Base-by-base conservation (phyloP, 2,797 vertebrate species). In the Sebastes vulpes region DNA sequence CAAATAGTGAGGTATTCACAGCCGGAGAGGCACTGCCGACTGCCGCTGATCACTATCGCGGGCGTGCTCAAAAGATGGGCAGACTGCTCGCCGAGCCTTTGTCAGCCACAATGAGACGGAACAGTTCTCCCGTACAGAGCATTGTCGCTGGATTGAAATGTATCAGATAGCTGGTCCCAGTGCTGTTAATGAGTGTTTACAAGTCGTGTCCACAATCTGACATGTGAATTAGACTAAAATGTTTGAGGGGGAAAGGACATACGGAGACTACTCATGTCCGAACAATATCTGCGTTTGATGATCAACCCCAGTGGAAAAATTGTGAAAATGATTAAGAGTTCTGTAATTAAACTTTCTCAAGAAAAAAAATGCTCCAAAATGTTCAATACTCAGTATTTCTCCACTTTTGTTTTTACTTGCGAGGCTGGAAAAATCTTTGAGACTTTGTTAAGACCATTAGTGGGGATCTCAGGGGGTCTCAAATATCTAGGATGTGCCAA, bases 1-100 rank as follows among this genome's bases (percentile, higher is more conserved):
- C 91, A 93, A 94, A 94, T 84, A 91, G 82, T 85, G 81, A 86
- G 70, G 85, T 85, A 87, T 85, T 84, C 77, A 67, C 73, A 68
- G 70, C 10, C 35, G 0, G 42, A 72, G 68, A 68, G 70, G 54
- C 68, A 59, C 46, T 76, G 65, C 32, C 23, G 72, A 60, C 77
- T 65, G 59, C 79, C 1, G 48, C 83, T 77, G 86, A 88, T 90
- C 72, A 60, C 75, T 83, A 87, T 87, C 78, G 2, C 48, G 11
- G 60, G 7, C 10, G 1, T 52, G 3, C 73, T 84, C 59, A 83
- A 79, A 75, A 72, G 74, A 82, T 28, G 28, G 69, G 48, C 59
- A 28, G 20, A 25, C 70, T 75, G 75, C 84, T 81, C 6, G 10
- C 64, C 0, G 56, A 68, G 88, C 35, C 46, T 85, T 85, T 89